phyloP scores from a whole-genome alignment of 2,797 vertebrate genomes.

The Bradypodion pumilum region DNA sequence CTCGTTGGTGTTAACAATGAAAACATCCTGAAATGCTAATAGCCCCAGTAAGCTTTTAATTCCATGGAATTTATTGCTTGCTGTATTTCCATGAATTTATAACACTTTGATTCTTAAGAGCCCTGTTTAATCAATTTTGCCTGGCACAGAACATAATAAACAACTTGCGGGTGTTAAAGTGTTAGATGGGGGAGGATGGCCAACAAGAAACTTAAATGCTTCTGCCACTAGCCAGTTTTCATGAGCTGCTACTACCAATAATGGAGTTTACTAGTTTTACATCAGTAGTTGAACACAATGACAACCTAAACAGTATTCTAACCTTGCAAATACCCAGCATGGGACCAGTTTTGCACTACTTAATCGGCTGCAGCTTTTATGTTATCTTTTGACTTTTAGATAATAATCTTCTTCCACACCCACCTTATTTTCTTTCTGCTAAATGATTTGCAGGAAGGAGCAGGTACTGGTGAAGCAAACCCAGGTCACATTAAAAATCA shows the following conservation, averaged over 20 bases:
- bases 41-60: slow-evolving; percentile 91
- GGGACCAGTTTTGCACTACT: slow-evolving; percentile 62
- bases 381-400: slow-evolving; percentile 45
- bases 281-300: slow-evolving; percentile 83
- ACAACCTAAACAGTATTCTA: slow-evolving; percentile 80
- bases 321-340: slow-evolving; percentile 64
- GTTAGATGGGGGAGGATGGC: slow-evolving; percentile 94
- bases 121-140: slow-evolving; percentile 98
- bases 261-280: slow-evolving; percentile 86
- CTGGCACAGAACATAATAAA: slow-evolving; percentile 98
- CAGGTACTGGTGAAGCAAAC: slow-evolving; percentile 56
- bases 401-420: slow-evolving; percentile 8
- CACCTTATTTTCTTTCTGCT: slow-evolving; percentile 48
- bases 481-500: background rate
- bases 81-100: slow-evolving; percentile 99
- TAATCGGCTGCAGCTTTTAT: slow-evolving; percentile 63
- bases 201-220: slow-evolving; percentile 95
- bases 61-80: slow-evolving; percentile 97
- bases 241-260: slow-evolving; percentile 88
- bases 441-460: slow-evolving; percentile 53
- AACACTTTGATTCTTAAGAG: slow-evolving; percentile 98
- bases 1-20: slow-evolving; percentile 84
- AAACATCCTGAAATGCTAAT: slow-evolving; percentile 85
- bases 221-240: slow-evolving; percentile 94
- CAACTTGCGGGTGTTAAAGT: slow-evolving; percentile 94